A percentile compares a stretch with the other conserved stretches of the same genome.
Evolutionary conservation across 2,888 invertebrate species (phyloP).

Genomic region (Synergus umbraculus): DNA sequence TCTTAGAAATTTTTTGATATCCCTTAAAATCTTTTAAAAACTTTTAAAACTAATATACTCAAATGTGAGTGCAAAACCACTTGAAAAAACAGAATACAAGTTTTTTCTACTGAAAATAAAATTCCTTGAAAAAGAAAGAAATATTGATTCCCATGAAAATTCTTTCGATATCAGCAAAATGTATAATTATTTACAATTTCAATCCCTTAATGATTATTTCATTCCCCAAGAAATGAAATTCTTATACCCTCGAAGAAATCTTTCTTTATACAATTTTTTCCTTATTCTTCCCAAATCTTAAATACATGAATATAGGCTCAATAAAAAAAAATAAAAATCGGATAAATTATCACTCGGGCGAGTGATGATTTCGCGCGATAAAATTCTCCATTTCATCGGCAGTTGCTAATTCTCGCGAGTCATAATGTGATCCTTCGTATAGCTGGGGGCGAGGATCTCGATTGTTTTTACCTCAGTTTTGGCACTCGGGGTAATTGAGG

Average conservation of each 20-base stretch:
- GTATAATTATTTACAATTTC: too few relatives aligned
- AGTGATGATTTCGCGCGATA: constrained; percentile 20
- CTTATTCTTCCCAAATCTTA: not conserved
- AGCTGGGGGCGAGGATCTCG: constrained; percentile 34
- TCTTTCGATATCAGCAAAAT: too few relatives aligned
- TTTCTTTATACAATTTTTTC: not conserved
- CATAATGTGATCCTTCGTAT: constrained; percentile 21
- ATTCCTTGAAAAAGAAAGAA: too few relatives aligned
- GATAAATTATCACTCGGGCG: constrained; percentile 28
- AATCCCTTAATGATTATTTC: not conserved
- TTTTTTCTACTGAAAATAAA: too few relatives aligned
- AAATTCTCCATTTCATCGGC: constrained; percentile 13
- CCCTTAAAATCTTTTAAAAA: too few relatives aligned
- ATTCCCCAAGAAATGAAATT: not conserved
- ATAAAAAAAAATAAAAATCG: not conserved
- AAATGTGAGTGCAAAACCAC: too few relatives aligned
- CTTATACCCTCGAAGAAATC: not conserved
- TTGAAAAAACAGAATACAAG: too few relatives aligned
- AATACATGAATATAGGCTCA: constrained; percentile 17
- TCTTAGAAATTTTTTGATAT: too few relatives aligned
- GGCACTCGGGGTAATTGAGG: constrained; percentile 35
- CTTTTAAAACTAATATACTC: too few relatives aligned
- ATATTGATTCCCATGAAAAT: too few relatives aligned
- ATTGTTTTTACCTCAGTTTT: constrained; percentile 37
- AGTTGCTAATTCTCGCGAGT: constrained; percentile 32